A percentile compares a stretch with the other conserved stretches of the same genome.
Evolutionary conservation across 2,888 invertebrate species (phyloP).

Genomic region (Nephrotoma appendiculata): DNA sequence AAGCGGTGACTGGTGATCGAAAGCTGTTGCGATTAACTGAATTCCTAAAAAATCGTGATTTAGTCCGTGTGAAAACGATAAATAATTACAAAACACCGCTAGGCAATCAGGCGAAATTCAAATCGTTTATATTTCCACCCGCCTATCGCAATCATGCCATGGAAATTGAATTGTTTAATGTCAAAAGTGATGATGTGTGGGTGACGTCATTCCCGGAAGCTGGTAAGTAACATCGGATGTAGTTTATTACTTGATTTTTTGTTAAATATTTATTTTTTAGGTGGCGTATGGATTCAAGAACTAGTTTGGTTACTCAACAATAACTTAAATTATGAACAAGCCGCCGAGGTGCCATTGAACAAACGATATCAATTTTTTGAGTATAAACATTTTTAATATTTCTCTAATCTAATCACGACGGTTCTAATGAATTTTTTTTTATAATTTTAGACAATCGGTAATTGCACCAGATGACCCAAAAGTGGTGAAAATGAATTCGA

Average conservation of each 20-base stretch:
- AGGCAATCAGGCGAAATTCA: background rate
- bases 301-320: constrained; percentile 84
- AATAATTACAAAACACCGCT: background rate
- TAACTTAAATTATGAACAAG: constrained; percentile 54
- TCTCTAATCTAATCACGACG: background rate
- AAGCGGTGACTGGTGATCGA: background rate
- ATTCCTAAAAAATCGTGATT: background rate
- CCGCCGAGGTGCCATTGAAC: background rate
- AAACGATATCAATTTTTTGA: background rate
- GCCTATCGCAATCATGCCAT: background rate
- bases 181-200: background rate
- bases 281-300: constrained; percentile 85
- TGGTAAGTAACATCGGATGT: background rate
- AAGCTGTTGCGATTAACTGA: background rate
- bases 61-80: background rate
- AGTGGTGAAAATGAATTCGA: background rate
- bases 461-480: background rate
- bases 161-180: background rate
- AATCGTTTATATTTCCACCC: background rate
- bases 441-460: background rate
- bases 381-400: background rate
- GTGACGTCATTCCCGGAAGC: background rate
- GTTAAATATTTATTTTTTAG: background rate
- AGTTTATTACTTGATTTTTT: background rate
- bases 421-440: background rate